These are phyloP conservation scores for Scarus forsteni DNA, from an alignment of 2,797 vertebrate species.

Conservation along the genomic window DNA sequence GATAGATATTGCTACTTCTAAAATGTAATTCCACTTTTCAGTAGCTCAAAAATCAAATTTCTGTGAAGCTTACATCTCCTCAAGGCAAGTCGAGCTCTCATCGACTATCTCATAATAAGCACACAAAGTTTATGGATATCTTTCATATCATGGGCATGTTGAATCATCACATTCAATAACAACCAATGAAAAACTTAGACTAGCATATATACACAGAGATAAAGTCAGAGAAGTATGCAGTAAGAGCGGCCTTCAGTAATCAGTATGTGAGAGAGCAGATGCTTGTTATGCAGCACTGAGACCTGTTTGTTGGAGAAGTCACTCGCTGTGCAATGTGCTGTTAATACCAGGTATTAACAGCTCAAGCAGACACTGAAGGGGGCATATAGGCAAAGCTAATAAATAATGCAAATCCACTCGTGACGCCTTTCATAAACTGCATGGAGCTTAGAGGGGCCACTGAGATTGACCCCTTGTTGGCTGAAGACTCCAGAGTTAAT, in stretches of 20 bases:
- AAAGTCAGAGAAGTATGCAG: conserved; percentile 3
- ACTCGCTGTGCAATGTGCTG: conserved; percentile 38
- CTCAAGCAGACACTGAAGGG: conserved; percentile 64
- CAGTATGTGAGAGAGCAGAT: conserved; percentile 20
- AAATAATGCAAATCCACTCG: conserved; percentile 78
- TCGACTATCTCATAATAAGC: too few relatives aligned
- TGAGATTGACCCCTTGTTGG: conserved; percentile 58
- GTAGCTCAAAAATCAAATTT: too few relatives aligned
- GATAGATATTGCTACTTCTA: neutral
- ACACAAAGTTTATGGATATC: too few relatives aligned
- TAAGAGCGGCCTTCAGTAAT: conserved; percentile 21
- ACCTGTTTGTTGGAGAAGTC: conserved; percentile 42
- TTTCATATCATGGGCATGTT: too few relatives aligned
- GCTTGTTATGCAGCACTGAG: conserved; percentile 10
- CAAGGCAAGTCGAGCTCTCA: too few relatives aligned
- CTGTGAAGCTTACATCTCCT: too few relatives aligned
- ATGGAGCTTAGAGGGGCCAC: conserved; percentile 63
- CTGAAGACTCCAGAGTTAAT: conserved; percentile 38
- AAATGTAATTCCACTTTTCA: too few relatives aligned
- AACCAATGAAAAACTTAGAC: neutral
- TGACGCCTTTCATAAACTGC: conserved; percentile 63
- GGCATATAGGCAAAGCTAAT: conserved; percentile 65
- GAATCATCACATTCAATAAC: too few relatives aligned
- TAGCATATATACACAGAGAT: conserved; percentile 5
- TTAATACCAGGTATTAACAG: conserved; percentile 70